These are phyloP conservation scores for Dipodomys stephensi DNA, from an alignment of 2,113 vertebrate genomes.

Conservation along the genomic window DNA sequence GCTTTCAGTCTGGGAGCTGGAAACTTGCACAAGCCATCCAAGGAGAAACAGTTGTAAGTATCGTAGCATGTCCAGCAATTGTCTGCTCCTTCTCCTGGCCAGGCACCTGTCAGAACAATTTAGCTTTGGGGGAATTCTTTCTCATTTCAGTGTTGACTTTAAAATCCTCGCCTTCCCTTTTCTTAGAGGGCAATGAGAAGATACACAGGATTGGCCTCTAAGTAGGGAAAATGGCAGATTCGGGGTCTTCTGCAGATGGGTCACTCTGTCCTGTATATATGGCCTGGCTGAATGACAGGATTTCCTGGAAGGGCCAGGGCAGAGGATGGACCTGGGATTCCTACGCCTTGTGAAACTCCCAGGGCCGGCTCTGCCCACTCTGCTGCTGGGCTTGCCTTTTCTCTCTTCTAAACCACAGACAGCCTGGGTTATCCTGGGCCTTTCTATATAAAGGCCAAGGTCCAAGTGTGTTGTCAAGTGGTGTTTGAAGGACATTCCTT, in stretches of 20 bases:
- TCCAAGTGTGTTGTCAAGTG: not conserved
- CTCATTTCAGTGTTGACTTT: slow-evolving; percentile 71
- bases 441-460: not conserved
- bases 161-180: slow-evolving; percentile 47
- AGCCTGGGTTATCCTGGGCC: not conserved
- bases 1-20: slow-evolving; percentile 59
- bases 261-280: slow-evolving; percentile 75
- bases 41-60: slow-evolving; percentile 32
- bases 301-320: slow-evolving; percentile 82
- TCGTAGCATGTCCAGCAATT: slow-evolving; percentile 76
- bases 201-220: not conserved
- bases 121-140: slow-evolving; percentile 39
- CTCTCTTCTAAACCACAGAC: not conserved
- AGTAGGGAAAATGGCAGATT: slow-evolving; percentile 74
- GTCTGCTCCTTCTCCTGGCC: not conserved
- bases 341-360: slow-evolving; percentile 31
- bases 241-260: slow-evolving; percentile 51
- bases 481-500: too few species aligned
- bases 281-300: slow-evolving; percentile 85
- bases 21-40: slow-evolving; percentile 49
- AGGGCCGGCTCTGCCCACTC: not conserved
- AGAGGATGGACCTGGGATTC: not conserved
- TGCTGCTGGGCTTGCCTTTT: not conserved
- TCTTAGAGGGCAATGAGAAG: slow-evolving; percentile 57
- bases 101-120: slow-evolving; percentile 2